A percentile compares a stretch with the other conserved stretches of the same genome.
Conservation (phyloP, 2,113 vertebrate species). For the Heterotilapia buettikoferi region DNA sequence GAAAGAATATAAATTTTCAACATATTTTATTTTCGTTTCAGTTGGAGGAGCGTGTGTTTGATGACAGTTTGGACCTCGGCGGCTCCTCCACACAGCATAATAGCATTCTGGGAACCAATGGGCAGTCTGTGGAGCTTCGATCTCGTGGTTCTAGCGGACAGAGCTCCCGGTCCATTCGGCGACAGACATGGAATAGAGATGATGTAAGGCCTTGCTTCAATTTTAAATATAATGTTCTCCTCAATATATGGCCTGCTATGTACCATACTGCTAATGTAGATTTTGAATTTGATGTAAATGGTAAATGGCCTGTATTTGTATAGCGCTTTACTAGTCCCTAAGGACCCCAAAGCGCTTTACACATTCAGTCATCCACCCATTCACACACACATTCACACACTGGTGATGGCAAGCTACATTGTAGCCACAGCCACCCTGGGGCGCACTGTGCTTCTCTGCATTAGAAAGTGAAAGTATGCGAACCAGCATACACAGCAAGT, state of each 20-base stretch:
- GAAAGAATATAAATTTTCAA: background rate
- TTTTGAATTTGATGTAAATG: background rate
- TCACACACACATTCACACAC: too few species aligned
- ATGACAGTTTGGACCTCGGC: constrained; percentile 82
- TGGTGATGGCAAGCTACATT: too few species aligned
- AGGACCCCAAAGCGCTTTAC: too few species aligned
- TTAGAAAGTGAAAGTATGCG: background rate
- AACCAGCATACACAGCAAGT: background rate
- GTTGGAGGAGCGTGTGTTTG: constrained; percentile 88
- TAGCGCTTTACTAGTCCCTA: too few species aligned
- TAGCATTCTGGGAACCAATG: constrained; percentile 76
- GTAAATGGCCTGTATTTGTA: too few species aligned
- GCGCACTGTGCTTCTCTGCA: background rate
- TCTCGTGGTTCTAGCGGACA: constrained; percentile 71
- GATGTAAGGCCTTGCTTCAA: constrained; percentile 75
- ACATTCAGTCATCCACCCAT: too few species aligned
- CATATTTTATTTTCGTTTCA: constrained; percentile 21
- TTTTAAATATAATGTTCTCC: background rate
- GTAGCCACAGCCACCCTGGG: too few species aligned
- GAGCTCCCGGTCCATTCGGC: constrained; percentile 83
- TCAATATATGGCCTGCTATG: background rate
- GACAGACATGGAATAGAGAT: constrained; percentile 93
- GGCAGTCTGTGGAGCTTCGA: constrained; percentile 74
- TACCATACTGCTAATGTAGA: background rate
- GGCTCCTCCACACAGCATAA: constrained; percentile 76